A percentile compares a stretch with the other conserved stretches of the same genome.
Conservation (phyloP, 1,140 invertebrate species). For the Drosophila chauvacae region DNA sequence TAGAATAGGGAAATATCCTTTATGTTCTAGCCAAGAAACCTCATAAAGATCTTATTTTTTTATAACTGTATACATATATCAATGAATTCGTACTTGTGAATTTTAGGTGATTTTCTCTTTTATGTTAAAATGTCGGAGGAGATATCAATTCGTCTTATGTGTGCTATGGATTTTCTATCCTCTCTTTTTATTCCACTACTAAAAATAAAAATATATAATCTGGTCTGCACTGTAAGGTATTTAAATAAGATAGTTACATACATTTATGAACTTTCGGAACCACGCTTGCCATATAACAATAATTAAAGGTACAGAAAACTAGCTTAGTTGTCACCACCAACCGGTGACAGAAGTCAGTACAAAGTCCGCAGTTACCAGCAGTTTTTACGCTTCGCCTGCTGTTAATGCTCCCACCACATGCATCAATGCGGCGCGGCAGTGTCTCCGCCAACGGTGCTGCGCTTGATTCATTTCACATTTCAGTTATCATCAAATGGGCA, state of each 20-base stretch:
- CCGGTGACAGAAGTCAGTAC: background rate
- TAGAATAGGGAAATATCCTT: too few species aligned
- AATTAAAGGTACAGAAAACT: background rate
- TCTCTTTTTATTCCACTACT: too few species aligned
- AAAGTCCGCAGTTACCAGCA: constrained; percentile 26
- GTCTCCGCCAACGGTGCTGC: constrained; percentile 39
- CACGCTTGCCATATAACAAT: background rate
- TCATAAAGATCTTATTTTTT: too few species aligned
- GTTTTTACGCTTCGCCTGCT: constrained; percentile 60
- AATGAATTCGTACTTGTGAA: too few species aligned
- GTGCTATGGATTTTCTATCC: too few species aligned
- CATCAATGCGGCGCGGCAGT: constrained; percentile 43
- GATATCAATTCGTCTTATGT: too few species aligned
- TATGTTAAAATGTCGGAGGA: too few species aligned
- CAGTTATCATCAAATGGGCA: constrained; percentile 63
- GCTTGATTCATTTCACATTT: constrained; percentile 59
- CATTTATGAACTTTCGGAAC: background rate
- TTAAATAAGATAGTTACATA: background rate
- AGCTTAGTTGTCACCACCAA: background rate
- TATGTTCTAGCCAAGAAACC: too few species aligned
- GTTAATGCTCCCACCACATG: constrained; percentile 55
- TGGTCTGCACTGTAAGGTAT: background rate
- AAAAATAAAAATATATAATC: too few species aligned
- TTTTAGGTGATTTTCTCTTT: too few species aligned
- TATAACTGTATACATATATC: too few species aligned